Base-by-base conservation (phyloP, 2,888 invertebrate genomes). In the Aleiodes testaceus region DNA sequence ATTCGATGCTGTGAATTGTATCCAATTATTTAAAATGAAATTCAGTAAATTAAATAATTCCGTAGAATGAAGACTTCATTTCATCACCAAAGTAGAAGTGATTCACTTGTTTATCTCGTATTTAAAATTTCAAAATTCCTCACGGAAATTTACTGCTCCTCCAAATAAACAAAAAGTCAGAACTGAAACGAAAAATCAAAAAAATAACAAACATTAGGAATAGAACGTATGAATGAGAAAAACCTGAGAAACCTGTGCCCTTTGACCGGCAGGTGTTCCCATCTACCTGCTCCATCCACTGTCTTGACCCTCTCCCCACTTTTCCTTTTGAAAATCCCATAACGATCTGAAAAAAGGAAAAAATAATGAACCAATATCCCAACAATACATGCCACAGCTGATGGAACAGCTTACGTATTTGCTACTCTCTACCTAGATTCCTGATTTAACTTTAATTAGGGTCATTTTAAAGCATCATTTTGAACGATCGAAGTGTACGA, bases 241-340 rank as follows among this genome's bases (percentile, higher is more conserved):
- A 42, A 59, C 59, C 59, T 59, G 59, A 59, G 59, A 59, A 59
- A 16, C 42, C 16, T 42, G 36, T 59, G 59, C 59, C 59, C 59
- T 59, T 59, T 59, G 59, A 59, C 59, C 59, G 59, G 59, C 55
- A 55, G 55, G 55, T 55, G 59, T 14, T 36, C 9, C 42, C 59
- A 42, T 16, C 59, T 59, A 59, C 59, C 59, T 59, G 59, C 36
- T 6, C 36, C 9, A 9, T 14, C n/a, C 30, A 53, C 12, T 53
- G 22, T 1, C 3, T 14, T 42, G 59, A 55, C 59, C 59, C 59
- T 59, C 52, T 55, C 59, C 18, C 59, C 59, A 59, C 59, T 59
- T 59, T 59, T 59, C 26, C 59, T 59, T 59, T 59, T 14, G 16
- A 30, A 42, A 59, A 36, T 9, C 9, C 9, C 2, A 36, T 36